These are phyloP conservation scores for Drosophila macrospina DNA, from an alignment of 2,888 invertebrate genomes.

Conservation along the genomic window DNA sequence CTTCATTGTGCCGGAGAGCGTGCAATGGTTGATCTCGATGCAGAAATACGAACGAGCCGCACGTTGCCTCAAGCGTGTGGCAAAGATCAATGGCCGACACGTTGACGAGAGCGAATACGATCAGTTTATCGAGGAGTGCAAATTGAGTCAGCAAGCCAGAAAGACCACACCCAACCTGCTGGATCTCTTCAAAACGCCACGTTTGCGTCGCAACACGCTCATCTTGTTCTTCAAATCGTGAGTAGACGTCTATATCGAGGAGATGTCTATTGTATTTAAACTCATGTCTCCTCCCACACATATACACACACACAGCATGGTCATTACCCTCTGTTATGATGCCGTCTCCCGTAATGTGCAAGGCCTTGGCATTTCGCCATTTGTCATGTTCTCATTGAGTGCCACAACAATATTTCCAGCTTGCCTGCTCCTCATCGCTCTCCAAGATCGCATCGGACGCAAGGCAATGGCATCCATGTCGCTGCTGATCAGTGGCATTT, in stretches of 20 bases:
- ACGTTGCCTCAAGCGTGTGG: slow-evolving; percentile 86
- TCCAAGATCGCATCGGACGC: slow-evolving; percentile 85
- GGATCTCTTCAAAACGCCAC: slow-evolving; percentile 86
- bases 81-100: slow-evolving; percentile 86
- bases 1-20: slow-evolving; percentile 87
- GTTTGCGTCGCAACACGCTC: slow-evolving; percentile 86
- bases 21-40: slow-evolving; percentile 87
- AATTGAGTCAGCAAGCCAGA: slow-evolving; percentile 59
- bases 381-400: slow-evolving; percentile 87
- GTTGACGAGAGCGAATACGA: slow-evolving; percentile 83
- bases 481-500: slow-evolving; percentile 86
- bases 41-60: slow-evolving; percentile 86
- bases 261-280: background rate
- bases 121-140: slow-evolving; percentile 80
- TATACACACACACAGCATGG: slow-evolving; percentile 85
- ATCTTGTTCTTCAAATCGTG: slow-evolving; percentile 88
- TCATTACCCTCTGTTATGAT: slow-evolving; percentile 87
- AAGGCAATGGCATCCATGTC: slow-evolving; percentile 87
- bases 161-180: slow-evolving; percentile 83
- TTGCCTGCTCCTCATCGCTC: slow-evolving; percentile 85
- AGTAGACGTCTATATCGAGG: slow-evolving; percentile 68
- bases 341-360: slow-evolving; percentile 87
- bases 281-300: slow-evolving; percentile 15
- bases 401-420: slow-evolving; percentile 87
- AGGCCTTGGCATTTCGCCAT: slow-evolving; percentile 87